Conservation (phyloP, 2,888 invertebrate genomes). For the Tipula confusa region DNA sequence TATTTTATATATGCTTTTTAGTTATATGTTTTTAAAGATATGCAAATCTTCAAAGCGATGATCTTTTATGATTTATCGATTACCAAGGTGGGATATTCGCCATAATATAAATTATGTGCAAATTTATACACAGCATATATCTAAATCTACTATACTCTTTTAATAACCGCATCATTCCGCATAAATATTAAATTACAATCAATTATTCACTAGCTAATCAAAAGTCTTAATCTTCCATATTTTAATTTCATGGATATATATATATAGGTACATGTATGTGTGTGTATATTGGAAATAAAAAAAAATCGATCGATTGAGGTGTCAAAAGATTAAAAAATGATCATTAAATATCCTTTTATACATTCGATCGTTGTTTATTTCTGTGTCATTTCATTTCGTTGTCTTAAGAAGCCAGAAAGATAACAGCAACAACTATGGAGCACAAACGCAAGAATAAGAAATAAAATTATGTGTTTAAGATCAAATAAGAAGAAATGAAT, state of each 20-base stretch:
- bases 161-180: not conserved
- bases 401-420: conserved; percentile 7
- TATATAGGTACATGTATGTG: not conserved
- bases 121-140: not conserved
- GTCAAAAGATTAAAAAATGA: conserved; percentile 27
- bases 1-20: not conserved
- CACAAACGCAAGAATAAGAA: conserved; percentile 3
- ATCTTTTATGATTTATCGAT: not conserved
- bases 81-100: not conserved
- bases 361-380: conserved; percentile 20
- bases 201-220: conserved; percentile 12
- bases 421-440: not conserved
- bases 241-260: not conserved
- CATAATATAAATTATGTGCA: not conserved
- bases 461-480: not conserved
- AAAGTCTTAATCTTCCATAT: not conserved
- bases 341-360: conserved; percentile 30
- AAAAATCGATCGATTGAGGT: conserved; percentile 27
- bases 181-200: conserved; percentile 16
- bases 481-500: not conserved
- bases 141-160: not conserved
- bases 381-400: conserved; percentile 12
- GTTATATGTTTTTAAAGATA: too few relatives aligned
- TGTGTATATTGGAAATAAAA: not conserved
- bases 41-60: not conserved